phyloP scores from a whole-genome alignment of 2,888 invertebrate genomes.

The Melanchra persicariae region DNA sequence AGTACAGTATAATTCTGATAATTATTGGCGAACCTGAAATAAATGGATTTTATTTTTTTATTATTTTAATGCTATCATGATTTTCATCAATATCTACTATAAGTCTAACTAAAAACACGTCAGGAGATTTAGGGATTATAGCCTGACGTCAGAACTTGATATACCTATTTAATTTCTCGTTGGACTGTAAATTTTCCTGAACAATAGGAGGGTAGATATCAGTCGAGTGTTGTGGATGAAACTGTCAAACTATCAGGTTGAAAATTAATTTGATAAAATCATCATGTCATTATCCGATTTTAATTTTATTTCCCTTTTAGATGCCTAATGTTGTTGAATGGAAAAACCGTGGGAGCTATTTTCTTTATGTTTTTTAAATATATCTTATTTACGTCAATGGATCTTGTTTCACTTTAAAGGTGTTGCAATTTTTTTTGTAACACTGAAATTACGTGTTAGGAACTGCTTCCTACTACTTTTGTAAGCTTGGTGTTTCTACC shows the following conservation, averaged over 20 bases:
- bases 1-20: no score
- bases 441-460: no score
- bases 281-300: constrained; percentile 21
- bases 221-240: background rate
- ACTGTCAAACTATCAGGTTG: background rate
- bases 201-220: constrained; percentile 28
- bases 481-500: no score
- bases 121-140: constrained; percentile 12
- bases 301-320: constrained; percentile 13
- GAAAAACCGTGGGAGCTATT: no score
- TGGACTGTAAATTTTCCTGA: constrained; percentile 22
- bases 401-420: no score
- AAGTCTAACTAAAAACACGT: constrained; percentile 1
- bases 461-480: no score
- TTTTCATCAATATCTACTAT: background rate
- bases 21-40: no score
- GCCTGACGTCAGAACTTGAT: constrained; percentile 48
- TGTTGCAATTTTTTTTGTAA: no score
- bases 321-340: constrained; percentile 14
- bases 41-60: no score
- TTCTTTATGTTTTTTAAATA: no score
- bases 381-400: no score
- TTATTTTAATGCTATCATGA: no score
- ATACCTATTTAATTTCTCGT: constrained; percentile 28
- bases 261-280: constrained; percentile 3